A percentile compares a stretch with the other conserved stretches of the same genome.
Conservation (phyloP, 2,113 vertebrate species). For the Atrichornis clamosus region DNA sequence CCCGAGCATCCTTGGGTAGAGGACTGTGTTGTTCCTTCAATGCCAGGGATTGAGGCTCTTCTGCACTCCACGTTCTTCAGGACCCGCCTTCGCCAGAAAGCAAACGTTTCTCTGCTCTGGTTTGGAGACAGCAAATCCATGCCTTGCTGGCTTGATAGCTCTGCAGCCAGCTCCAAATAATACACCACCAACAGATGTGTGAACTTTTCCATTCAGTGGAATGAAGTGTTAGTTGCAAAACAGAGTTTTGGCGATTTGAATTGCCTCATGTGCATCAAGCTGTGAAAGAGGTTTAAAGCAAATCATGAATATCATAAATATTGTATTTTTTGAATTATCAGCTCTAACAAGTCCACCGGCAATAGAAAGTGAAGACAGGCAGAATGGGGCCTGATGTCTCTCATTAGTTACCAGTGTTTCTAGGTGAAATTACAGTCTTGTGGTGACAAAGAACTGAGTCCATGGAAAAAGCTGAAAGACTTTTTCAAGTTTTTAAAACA, state of each 20-base stretch:
- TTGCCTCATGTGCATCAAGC: slow-evolving; percentile 8
- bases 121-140: background rate
- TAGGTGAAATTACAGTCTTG: background rate
- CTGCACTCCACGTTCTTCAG: background rate
- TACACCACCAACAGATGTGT: background rate
- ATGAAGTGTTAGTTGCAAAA: slow-evolving; percentile 5
- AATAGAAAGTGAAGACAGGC: background rate
- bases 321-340: background rate
- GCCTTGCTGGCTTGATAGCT: background rate
- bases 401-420: background rate
- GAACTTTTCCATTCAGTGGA: background rate
- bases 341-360: background rate
- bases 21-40: accelerated
- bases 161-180: background rate
- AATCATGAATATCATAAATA: slow-evolving; percentile 18
- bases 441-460: background rate
- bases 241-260: background rate
- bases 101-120: background rate
- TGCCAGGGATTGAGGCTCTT: background rate
- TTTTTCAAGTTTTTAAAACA: background rate
- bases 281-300: slow-evolving; percentile 48
- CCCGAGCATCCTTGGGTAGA: background rate
- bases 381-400: background rate
- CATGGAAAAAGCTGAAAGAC: background rate
- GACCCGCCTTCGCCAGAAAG: background rate